Conservation (phyloP, 1,140 invertebrate genomes). For the Drosophila gunungcola region DNA sequence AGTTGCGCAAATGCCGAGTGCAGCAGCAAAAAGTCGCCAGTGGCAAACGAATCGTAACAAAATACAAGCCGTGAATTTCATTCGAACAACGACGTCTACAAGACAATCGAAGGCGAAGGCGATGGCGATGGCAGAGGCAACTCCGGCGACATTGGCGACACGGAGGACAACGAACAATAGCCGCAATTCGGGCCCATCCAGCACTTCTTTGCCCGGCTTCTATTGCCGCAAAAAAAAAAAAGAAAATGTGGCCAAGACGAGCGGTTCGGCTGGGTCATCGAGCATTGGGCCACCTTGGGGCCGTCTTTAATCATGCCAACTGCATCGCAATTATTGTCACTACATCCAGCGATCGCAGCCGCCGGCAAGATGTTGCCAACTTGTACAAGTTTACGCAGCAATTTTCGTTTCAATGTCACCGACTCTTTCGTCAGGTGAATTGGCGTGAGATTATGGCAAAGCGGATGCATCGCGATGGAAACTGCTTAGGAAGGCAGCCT, state of each 20-base stretch:
- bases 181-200: conserved; percentile 59
- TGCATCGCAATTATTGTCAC: conserved; percentile 69
- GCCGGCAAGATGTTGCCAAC: conserved; percentile 46
- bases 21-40: conserved; percentile 70
- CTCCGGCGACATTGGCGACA: conserved; percentile 77
- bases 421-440: conserved; percentile 32
- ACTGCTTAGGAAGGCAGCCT: neutral
- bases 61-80: conserved; percentile 83
- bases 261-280: conserved; percentile 25
- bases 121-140: conserved; percentile 72
- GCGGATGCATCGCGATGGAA: neutral
- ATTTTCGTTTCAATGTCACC: conserved; percentile 61
- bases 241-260: neutral
- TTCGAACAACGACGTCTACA: conserved; percentile 80
- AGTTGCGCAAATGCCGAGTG: conserved; percentile 25
- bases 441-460: conserved; percentile 27
- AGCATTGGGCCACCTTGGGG: conserved; percentile 35
- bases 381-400: conserved; percentile 54
- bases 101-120: conserved; percentile 78
- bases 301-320: conserved; percentile 50
- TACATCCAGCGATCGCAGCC: conserved; percentile 42
- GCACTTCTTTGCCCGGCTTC: conserved; percentile 8
- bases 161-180: conserved; percentile 61
- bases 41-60: conserved; percentile 76
- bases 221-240: conserved; percentile 13